phyloP scores from a whole-genome alignment of 2,888 invertebrate species.

The Carcina quercana region DNA sequence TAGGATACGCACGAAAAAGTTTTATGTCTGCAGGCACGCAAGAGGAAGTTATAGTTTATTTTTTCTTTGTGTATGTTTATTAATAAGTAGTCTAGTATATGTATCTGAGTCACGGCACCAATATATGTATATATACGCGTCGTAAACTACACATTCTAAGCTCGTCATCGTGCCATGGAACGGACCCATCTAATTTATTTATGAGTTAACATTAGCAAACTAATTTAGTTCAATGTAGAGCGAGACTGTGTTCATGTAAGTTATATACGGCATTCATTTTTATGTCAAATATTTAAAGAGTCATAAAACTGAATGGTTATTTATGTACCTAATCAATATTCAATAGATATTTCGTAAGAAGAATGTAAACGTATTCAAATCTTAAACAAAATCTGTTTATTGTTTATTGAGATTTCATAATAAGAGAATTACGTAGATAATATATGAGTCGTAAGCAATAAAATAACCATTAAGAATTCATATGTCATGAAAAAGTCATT shows the following conservation, averaged over 20 bases:
- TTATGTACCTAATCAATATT: not conserved
- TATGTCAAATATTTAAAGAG: not conserved
- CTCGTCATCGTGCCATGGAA: constrained; percentile 37
- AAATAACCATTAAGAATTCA: too few species aligned
- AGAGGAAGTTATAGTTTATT: constrained; percentile 64
- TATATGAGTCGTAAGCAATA: too few species aligned
- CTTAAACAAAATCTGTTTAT: too few species aligned
- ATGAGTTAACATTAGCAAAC: constrained; percentile 10
- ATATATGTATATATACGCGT: too few species aligned
- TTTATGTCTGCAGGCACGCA: constrained; percentile 67
- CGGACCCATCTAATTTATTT: constrained; percentile 28
- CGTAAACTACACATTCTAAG: constrained; percentile 51
- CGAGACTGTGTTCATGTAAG: constrained; percentile 8
- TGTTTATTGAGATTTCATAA: too few species aligned
- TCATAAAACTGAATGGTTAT: not conserved
- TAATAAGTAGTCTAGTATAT: constrained; percentile 50
- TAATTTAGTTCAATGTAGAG: constrained; percentile 23
- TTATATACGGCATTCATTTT: constrained; percentile 5
- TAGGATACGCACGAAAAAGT: constrained; percentile 68
- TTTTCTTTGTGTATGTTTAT: constrained; percentile 52
- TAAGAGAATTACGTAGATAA: too few species aligned
- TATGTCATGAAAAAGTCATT: too few species aligned
- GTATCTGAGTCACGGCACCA: constrained; percentile 50
- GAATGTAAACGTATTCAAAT: too few species aligned
- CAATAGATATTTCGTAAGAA: not conserved